Conservation (phyloP, 2,888 invertebrate species). For the Apodemia duryi region DNA sequence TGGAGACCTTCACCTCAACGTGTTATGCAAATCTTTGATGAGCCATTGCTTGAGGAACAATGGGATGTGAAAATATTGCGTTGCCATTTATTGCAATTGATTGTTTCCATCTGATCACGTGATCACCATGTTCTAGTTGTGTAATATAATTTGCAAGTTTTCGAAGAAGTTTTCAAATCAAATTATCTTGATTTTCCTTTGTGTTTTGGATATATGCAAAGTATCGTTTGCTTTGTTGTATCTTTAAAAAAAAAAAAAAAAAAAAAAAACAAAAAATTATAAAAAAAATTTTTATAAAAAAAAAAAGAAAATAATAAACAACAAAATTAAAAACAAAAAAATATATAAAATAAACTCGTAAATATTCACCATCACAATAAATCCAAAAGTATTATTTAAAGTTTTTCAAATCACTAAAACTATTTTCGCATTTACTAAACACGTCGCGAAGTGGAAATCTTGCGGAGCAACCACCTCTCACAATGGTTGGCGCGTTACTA, state of each 20-base stretch:
- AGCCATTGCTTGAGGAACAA: background rate
- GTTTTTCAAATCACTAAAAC: constrained; percentile 13
- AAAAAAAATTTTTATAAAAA: too few relatives aligned
- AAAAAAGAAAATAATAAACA: too few relatives aligned
- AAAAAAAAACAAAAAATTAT: too few relatives aligned
- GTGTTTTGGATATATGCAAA: too few relatives aligned
- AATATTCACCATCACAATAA: background rate
- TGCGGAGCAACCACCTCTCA: constrained; percentile 27
- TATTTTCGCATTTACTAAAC: constrained; percentile 19
- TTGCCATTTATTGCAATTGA: background rate
- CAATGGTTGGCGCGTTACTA: constrained; percentile 22
- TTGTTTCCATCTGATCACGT: too few relatives aligned
- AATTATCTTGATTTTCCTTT: too few relatives aligned
- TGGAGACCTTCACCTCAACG: background rate
- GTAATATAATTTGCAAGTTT: too few relatives aligned
- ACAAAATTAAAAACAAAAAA: too few relatives aligned
- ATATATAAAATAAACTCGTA: background rate
- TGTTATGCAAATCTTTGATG: background rate
- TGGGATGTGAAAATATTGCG: constrained; percentile 6
- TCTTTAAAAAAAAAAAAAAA: too few relatives aligned
- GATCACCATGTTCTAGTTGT: too few relatives aligned
- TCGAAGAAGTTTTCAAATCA: too few relatives aligned
- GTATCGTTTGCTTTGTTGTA: too few relatives aligned
- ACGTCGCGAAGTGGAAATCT: background rate
- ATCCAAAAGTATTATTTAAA: constrained; percentile 4